Conservation (phyloP, 2,797 vertebrate species). For the Danio aesculapii region DNA sequence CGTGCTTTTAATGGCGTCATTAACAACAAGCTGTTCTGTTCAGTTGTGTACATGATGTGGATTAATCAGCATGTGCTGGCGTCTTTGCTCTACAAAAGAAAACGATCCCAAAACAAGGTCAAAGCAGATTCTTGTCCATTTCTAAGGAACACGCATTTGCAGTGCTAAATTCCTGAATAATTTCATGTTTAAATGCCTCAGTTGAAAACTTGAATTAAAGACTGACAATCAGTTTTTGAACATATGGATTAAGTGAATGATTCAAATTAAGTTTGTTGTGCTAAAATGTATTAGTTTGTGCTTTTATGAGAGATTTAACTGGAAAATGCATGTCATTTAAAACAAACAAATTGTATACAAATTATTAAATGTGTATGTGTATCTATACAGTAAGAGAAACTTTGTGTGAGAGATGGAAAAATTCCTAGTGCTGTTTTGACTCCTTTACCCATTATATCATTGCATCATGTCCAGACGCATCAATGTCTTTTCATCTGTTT, state of each 20-base stretch:
- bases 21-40: constrained; percentile 27
- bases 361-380: no score
- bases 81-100: background rate
- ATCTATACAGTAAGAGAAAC: no score
- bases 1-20: background rate
- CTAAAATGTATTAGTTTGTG: no score
- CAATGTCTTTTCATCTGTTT: background rate
- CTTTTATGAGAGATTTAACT: no score
- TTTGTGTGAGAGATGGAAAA: no score
- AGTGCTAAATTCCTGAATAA: background rate
- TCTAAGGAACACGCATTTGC: background rate
- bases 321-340: no score
- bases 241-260: background rate
- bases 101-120: background rate
- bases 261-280: background rate
- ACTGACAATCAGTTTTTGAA: background rate
- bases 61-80: background rate
- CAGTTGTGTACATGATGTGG: background rate
- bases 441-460: no score
- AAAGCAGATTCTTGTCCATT: background rate
- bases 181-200: no score
- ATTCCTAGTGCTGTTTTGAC: no score
- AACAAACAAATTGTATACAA: no score
- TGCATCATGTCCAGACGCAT: background rate
- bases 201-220: no score